Conservation (phyloP, 2,888 invertebrate genomes). For the Cheilosia vulpina region DNA sequence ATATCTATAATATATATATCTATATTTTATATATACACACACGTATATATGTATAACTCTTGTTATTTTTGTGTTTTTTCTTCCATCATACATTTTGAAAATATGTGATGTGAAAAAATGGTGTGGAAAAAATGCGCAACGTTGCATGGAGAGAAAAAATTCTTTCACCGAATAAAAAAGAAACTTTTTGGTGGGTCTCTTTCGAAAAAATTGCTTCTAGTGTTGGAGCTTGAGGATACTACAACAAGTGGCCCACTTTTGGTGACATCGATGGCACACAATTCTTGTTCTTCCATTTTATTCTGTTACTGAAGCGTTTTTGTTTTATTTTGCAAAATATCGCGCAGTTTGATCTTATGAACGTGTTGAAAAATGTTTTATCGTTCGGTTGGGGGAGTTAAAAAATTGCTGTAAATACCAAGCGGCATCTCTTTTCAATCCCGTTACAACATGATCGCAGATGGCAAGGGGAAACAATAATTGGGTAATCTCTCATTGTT, state of each 20-base stretch:
- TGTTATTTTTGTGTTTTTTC: conserved; percentile 42
- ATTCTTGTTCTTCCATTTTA: conserved; percentile 30
- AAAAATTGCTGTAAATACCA: conserved; percentile 60
- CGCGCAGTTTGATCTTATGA: conserved; percentile 6
- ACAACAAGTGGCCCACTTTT: conserved; percentile 72
- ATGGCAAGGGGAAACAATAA: conserved; percentile 21
- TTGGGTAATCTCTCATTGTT: conserved; percentile 18
- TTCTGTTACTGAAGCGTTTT: conserved; percentile 8
- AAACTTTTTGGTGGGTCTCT: background rate
- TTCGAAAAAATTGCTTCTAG: background rate
- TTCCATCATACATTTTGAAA: conserved; percentile 50
- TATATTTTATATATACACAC: background rate
- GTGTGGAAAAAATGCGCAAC: conserved; percentile 29
- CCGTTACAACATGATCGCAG: conserved; percentile 53
- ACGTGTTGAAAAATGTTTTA: background rate
- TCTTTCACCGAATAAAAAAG: conserved; percentile 1
- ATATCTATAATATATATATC: background rate
- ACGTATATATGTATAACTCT: conserved; percentile 13
- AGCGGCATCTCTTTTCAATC: conserved; percentile 62
- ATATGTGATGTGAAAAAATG: conserved; percentile 20
- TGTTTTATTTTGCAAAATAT: conserved; percentile 14
- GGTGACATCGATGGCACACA: conserved; percentile 34
- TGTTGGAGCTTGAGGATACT: conserved; percentile 14
- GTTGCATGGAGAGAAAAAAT: conserved; percentile 25
- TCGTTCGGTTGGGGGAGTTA: conserved; percentile 11